Base-by-base conservation (phyloP, 2,797 vertebrate species). In the Bryconaethiops microstoma region DNA sequence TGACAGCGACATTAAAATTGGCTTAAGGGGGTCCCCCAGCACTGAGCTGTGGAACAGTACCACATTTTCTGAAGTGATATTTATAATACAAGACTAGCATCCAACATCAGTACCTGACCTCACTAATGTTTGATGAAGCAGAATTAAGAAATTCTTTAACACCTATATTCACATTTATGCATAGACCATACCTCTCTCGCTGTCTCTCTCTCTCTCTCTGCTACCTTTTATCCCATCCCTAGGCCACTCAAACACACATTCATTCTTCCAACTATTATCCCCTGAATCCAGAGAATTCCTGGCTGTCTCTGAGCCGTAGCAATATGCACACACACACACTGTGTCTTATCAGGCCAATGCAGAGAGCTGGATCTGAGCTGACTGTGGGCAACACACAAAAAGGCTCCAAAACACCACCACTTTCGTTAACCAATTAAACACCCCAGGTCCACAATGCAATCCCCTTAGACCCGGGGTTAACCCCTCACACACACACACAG, bases 361-460 rank as follows among this genome's bases (percentile, higher is more conserved):
- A 94, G 93, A 88, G 86, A 87, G 86, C 85, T 72, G 77, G 85
- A 84, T 76, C 89, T 88, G 85, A 91, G 85, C 80, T 68, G 88
- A 87, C 89, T 88, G 90, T 35, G 50, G 88, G 89, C 87, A 89
- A 89, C 39, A 81, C 78, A 63, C 86, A 82, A 89, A 89, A 76
- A 87, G 89, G 89, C 85, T 87, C 87, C 85, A 80, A 84, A 90
- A 89, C 78, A 83, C 87, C 81, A 81, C 89, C 86, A 83, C 88
- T 86, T 88, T 87, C 88, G 82, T 91, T 90, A 83, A 91, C 86
- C 90, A 91, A 92, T 93, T 92, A 94, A 92, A 92, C 91, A 90
- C 89, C 89, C 48, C 85, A 89, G 86, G 87, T 91, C 88, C 89
- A 83, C 87, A 87, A 83, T 87, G 84, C 92, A 90, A 92, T 92